phyloP scores from a whole-genome alignment of 2,888 invertebrate genomes.

The Blastobasis lacticolella region DNA sequence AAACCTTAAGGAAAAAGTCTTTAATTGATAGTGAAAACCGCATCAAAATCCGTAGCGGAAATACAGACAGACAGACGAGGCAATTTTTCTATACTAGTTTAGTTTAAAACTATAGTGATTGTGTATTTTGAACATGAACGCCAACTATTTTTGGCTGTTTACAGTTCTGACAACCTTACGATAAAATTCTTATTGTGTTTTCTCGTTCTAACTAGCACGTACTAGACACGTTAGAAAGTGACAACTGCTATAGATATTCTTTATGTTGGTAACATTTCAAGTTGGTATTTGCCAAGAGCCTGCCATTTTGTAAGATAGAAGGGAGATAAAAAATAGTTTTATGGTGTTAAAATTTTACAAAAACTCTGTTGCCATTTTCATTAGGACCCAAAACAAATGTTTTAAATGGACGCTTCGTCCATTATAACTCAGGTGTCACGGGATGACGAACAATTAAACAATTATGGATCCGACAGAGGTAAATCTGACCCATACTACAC shows the following conservation, averaged over 20 bases:
- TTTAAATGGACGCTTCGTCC: conserved; percentile 97
- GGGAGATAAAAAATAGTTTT: conserved; percentile 75
- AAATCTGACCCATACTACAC: conserved; percentile 73
- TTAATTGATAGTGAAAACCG: no score
- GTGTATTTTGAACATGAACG: conserved; percentile 11
- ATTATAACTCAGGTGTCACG: conserved; percentile 98
- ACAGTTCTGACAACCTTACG: conserved; percentile 41
- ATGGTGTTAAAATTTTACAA: conserved; percentile 71
- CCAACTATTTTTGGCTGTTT: conserved; percentile 42
- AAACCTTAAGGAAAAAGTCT: no score
- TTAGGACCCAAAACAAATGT: conserved; percentile 71
- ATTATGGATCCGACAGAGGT: conserved; percentile 95
- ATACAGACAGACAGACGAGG: no score
- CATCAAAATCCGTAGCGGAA: no score
- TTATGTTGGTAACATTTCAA: conserved; percentile 52
- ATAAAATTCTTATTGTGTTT: conserved; percentile 21
- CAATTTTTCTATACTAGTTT: no score
- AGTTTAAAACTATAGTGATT: background rate
- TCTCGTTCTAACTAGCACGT: conserved; percentile 19
- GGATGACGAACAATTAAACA: conserved; percentile 97
- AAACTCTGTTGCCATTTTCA: conserved; percentile 67
- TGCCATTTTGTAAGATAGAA: conserved; percentile 75
- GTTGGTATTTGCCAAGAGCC: conserved; percentile 69
- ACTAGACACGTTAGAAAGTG: conserved; percentile 24
- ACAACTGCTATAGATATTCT: conserved; percentile 26